Evolutionary conservation across 2,888 invertebrate genomes (phyloP).

Genomic region (Hoplodrina blanda): DNA sequence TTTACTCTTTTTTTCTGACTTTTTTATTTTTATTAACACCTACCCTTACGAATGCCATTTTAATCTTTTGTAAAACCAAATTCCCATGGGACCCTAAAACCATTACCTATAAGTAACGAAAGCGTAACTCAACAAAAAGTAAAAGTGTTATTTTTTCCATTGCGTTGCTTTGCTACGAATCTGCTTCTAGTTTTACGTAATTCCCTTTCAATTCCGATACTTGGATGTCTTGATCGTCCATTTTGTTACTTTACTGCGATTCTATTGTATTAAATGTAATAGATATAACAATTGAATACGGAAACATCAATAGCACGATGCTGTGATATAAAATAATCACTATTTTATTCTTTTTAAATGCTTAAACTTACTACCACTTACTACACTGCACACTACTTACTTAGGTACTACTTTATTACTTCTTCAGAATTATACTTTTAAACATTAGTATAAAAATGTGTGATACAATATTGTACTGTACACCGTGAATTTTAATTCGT

Average conservation of each 20-base stretch:
- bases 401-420: too few relatives aligned
- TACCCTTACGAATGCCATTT: neutral
- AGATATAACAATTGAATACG: conserved; percentile 61
- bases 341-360: neutral
- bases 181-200: conserved; percentile 82
- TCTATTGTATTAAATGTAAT: conserved; percentile 55
- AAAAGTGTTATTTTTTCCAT: conserved; percentile 76
- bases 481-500: too few relatives aligned
- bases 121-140: conserved; percentile 80
- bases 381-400: too few relatives aligned
- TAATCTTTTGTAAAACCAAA: conserved; percentile 15
- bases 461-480: too few relatives aligned
- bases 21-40: neutral
- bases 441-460: too few relatives aligned
- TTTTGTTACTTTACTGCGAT: conserved; percentile 47
- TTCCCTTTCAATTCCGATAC: conserved; percentile 64
- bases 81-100: conserved; percentile 44
- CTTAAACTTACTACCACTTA: too few relatives aligned
- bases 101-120: conserved; percentile 66
- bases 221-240: conserved; percentile 32
- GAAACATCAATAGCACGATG: conserved; percentile 48
- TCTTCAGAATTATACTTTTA: too few relatives aligned
- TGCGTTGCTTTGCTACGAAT: conserved; percentile 70
- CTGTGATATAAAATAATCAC: conserved; percentile 32
- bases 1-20: neutral